Evolutionary conservation across 2,113 vertebrate species (phyloP), one percentile per base, ranked within the genome.

Genomic region (Sinocyclocheilus anophthalmus): DNA sequence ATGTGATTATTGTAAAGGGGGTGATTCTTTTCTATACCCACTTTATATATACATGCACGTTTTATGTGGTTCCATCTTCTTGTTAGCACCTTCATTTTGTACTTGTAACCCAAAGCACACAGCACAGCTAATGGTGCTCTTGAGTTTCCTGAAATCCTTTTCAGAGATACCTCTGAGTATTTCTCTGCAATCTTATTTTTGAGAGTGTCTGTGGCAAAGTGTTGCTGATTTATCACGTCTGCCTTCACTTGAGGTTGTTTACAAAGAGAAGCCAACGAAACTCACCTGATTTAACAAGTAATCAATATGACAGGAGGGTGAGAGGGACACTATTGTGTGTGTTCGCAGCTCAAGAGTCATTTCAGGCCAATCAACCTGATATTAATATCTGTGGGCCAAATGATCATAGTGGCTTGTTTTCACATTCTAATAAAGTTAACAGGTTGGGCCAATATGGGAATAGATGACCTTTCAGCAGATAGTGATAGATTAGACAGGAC

Each of bases 261-360:
- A 85, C 76, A 81, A 63, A 55, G 79, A 85, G n/a, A 83, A 63
- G 65, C 78, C 81, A 67, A 78, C 81, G 78, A 82, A 89, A 75
- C 45, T 73, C 55, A 9, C 37, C 61, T 73, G 87, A 30, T 81
- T 84, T 42, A 83, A 88, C 76, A 84, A 65, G 78, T 26, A 76
- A 69, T 87, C 76, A 63, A 37, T 84, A 45, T 76, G 65, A 33
- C 50, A 45, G 65, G 12, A 87, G n/a, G 16, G 37, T n/a, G 20
- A 82, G 63, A 69, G 30, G 45, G 20, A 72, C 14, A 55, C 16
- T 83, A 53, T 78, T 83, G 39, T 50, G 69, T 76, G 37, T 85
- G 26, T 42, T 81, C 55, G 45, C 70, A 75, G 37, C 53, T 78
- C 78, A 78, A 80, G 69, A 61, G 69, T 73, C 76, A 84, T 88